These are phyloP conservation scores for Anabacerthia variegaticeps DNA, from an alignment of 2,797 vertebrate species.

Conservation along the genomic window DNA sequence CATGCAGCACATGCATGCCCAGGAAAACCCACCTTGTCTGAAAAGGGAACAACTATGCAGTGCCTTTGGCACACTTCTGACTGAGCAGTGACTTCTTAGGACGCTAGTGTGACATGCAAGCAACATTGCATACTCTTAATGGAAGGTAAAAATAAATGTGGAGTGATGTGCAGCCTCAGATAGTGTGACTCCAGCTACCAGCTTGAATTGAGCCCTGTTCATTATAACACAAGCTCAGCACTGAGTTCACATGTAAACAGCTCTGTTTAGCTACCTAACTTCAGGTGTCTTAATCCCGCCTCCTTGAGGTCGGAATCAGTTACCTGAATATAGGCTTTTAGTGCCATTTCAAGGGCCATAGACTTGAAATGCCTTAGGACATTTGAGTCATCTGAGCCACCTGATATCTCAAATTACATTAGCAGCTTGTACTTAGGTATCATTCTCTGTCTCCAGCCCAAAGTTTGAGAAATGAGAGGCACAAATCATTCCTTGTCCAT, in stretches of 20 bases:
- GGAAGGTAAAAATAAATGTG: neutral
- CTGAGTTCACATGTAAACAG: neutral
- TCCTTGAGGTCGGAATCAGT: neutral
- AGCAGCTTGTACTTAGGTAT: neutral
- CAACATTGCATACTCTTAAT: neutral
- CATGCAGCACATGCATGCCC: rapidly evolving
- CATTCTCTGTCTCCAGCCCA: neutral
- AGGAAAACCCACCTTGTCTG: neutral
- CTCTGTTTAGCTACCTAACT: neutral
- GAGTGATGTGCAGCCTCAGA: neutral
- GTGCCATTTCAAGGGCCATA: neutral
- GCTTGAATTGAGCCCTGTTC: neutral
- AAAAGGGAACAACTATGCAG: neutral
- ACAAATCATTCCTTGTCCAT: neutral
- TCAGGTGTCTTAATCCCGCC: neutral
- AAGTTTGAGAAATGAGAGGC: neutral
- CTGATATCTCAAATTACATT: neutral
- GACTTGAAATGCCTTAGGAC: neutral
- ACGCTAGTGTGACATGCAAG: neutral
- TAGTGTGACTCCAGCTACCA: neutral
- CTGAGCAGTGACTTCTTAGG: neutral
- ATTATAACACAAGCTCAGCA: neutral
- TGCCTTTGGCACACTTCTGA: neutral
- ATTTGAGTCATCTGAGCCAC: neutral
- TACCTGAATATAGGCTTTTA: neutral